Evolutionary conservation across 2,888 invertebrate species (phyloP).

Genomic region (Hypolimnas misippus): DNA sequence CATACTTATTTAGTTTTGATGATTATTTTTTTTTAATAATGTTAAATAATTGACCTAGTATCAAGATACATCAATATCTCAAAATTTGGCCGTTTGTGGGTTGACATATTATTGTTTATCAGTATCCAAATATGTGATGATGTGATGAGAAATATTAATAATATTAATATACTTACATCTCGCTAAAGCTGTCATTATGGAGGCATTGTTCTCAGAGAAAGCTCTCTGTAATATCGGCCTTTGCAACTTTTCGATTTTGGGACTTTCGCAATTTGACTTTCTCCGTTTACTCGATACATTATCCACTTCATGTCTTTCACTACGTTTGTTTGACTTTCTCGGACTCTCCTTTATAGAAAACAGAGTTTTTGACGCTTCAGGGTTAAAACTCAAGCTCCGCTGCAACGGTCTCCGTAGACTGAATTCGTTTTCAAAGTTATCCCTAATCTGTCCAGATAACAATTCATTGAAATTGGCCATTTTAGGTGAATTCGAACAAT

Average conservation of each 20-base stretch:
- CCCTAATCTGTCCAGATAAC: slow-evolving; percentile 69
- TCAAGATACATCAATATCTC: too few species aligned
- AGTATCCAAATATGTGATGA: too few species aligned
- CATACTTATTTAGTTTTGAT: too few species aligned
- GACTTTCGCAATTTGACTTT: slow-evolving; percentile 54
- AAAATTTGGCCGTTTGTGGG: too few species aligned
- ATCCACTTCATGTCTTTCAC: slow-evolving; percentile 80
- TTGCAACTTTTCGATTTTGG: slow-evolving; percentile 42
- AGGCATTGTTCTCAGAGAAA: slow-evolving; percentile 91
- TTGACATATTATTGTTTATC: too few species aligned
- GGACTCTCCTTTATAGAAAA: slow-evolving; percentile 66
- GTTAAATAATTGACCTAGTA: too few species aligned
- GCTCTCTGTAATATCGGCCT: slow-evolving; percentile 84
- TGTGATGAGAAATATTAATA: too few species aligned
- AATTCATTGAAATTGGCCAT: slow-evolving; percentile 69
- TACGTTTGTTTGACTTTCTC: slow-evolving; percentile 81
- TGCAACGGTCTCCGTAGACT: too few species aligned
- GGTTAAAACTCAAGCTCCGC: slow-evolving; percentile 68
- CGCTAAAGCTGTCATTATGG: slow-evolving; percentile 89
- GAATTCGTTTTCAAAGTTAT: too few species aligned
- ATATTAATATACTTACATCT: slow-evolving; percentile 86
- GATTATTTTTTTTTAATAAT: too few species aligned
- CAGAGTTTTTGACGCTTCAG: slow-evolving; percentile 56
- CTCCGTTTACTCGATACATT: slow-evolving; percentile 67
- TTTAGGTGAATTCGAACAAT: slow-evolving; percentile 73